These are phyloP conservation scores for Apis dorsata DNA, from an alignment of 1,140 invertebrate genomes.

Conservation along the genomic window DNA sequence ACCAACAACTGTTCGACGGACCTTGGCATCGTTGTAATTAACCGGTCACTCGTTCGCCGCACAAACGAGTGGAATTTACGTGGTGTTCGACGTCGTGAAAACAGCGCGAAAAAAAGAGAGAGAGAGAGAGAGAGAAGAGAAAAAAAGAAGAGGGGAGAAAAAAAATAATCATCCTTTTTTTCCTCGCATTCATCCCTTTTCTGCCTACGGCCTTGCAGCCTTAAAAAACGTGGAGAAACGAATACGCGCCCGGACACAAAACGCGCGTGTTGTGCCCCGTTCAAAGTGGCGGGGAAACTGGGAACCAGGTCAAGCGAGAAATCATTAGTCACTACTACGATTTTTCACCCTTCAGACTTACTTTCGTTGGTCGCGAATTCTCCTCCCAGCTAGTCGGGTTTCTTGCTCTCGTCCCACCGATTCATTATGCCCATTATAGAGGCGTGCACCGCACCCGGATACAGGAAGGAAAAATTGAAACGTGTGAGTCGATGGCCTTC, in stretches of 20 bases:
- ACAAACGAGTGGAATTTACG: background rate
- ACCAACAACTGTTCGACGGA: background rate
- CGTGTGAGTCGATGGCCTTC: background rate
- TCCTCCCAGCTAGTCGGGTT: background rate
- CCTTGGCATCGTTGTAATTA: background rate
- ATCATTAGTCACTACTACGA: conserved; percentile 70
- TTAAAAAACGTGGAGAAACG: conserved; percentile 60
- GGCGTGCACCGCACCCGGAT: background rate
- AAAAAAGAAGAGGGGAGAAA: background rate
- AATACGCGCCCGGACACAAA: conserved; percentile 30
- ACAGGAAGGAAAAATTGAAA: conserved; percentile 1
- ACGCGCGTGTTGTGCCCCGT: conserved; percentile 36
- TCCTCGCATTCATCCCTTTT: conserved; percentile 21
- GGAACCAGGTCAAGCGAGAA: conserved; percentile 70
- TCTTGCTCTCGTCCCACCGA: background rate
- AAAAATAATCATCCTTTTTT: conserved; percentile 13
- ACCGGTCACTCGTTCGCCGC: background rate
- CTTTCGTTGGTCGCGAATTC: conserved; percentile 24
- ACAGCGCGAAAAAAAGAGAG: background rate
- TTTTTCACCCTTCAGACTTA: conserved; percentile 47
- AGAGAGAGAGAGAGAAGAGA: background rate
- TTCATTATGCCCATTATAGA: conserved; percentile 21
- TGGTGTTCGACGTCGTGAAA: too few species aligned
- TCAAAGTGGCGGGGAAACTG: conserved; percentile 21
- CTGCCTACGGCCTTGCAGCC: conserved; percentile 51